Evolutionary conservation across 2,113 vertebrate genomes (phyloP), one percentile per base, ranked within the genome.

Genomic region (Mus pahari): DNA sequence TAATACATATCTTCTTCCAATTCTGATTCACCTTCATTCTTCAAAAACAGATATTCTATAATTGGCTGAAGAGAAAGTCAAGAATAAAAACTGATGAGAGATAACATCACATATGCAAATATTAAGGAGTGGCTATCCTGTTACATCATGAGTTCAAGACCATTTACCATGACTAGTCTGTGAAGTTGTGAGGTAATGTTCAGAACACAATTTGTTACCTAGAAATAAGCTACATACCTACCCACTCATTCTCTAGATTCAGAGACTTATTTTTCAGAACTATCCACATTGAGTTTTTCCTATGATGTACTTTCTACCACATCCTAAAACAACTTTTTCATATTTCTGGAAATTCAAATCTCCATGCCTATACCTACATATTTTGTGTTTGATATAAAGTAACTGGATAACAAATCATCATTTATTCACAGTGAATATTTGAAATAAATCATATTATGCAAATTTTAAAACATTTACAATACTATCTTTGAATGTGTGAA

Each of bases 401-500:
- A 12, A 70, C 45, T n/a, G 79, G 11, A 36, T 19, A 60, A 75
- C 39, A 66, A 60, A 2, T n/a, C 33, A 70, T 36, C 48, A 88
- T 68, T 86, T 28, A 89, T 86, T 94, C 74, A 28, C 7, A 83
- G n/a, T 87, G 90, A 64, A 50, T 36, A 55, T 58, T 81, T 92
- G 73, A 79, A 89, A 81, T 58, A 86, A 81, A 74, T 95, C 3
- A 22, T 26, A 6, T 48, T 48, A 22, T 64, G 36, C 50, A 91
- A 93, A 96, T 86, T 86, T 91, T 93, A 68, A 96, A 97, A 2
- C 16, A 71, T 70, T 75, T 84, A 2, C 0, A 86, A 36, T 81
- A 62, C 62, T 93, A 33, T 39, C 3, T 83, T 94, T 68, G 4
- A 92, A 81, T 90, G 4, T 7, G 7, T 62, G 81, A 95, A 90